Base-by-base conservation (phyloP, 2,888 invertebrate species). In the Drosophila infuscata region DNA sequence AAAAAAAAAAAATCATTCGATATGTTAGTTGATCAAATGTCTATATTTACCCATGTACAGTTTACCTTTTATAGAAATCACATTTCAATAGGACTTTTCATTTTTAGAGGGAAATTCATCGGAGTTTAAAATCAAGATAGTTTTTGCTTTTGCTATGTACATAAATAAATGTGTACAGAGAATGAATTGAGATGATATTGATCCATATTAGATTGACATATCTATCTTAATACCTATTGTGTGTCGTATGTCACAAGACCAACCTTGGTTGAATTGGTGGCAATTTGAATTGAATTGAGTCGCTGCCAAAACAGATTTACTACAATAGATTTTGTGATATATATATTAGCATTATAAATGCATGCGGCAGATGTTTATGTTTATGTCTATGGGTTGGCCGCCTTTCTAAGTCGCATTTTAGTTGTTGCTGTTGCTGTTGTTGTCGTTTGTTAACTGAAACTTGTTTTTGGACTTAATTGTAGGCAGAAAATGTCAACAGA, bases 341-440 rank as follows among this genome's bases (percentile, higher is more conserved):
- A 59, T 30, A 64, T 61, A 70, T 83, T 81, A 76, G 86, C 81
- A 86, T 83, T 83, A 71, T 75, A 74, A 76, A 77, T 62, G 69
- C 76, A 76, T 36, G 38, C 25, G 20, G 63, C 48, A 43, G 35
- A 64, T 43, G 35, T 41, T 62, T 63, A 2, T 46, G 15, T 25
- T 25, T 66, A 61, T 25, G 15, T 25, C 15, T 66, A 61, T 74
- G 61, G 53, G 33, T 53, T 58, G 64, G 33, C 51, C 51, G 61
- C 81, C 79, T 79, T 79, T 79, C 81, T 81, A 81, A 79, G 68
- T 53, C 60, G 52, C 5, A 54, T 52, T 69, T 32, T 8, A 65
- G 33, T 2, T 38, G 46, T n/a, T 56, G 35, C 3, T 32, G n/a
- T 63, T 36, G n/a, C 15, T 7, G 3, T 17, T 29, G 53, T 17